A percentile compares a stretch with the other conserved stretches of the same genome.
phyloP scores from a whole-genome alignment of 2,113 vertebrate genomes.

The Guaruba guarouba region DNA sequence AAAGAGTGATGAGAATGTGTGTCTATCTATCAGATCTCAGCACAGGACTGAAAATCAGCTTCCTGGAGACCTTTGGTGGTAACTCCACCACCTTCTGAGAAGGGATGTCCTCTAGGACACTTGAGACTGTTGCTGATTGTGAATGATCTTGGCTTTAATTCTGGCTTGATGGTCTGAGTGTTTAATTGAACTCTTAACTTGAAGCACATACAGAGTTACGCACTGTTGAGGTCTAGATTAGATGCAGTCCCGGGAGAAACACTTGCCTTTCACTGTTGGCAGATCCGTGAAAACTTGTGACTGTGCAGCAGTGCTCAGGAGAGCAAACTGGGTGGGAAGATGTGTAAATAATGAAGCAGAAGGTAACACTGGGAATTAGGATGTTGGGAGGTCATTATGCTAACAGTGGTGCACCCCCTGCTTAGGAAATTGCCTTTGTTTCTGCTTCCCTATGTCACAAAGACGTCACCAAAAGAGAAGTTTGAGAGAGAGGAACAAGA shows the following conservation, averaged over 20 bases:
- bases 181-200: background rate
- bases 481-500: background rate
- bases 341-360: background rate
- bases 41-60: background rate
- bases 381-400: fast-evolving
- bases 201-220: too few species aligned
- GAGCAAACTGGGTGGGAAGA: background rate
- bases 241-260: background rate
- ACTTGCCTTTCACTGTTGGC: background rate
- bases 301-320: background rate
- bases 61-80: background rate
- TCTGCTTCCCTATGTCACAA: background rate
- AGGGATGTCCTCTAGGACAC: background rate
- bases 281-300: background rate
- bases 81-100: background rate
- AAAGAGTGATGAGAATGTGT: fast-evolving
- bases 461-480: background rate
- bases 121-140: too few species aligned
- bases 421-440: background rate
- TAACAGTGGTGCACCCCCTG: too few species aligned
- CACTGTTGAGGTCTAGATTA: background rate
- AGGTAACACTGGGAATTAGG: background rate
- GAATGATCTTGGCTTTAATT: background rate
- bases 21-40: background rate
- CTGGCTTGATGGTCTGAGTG: background rate